A percentile compares a stretch with the other conserved stretches of the same genome.
phyloP scores from a whole-genome alignment of 2,888 invertebrate genomes.

The Cetonia aurata region DNA sequence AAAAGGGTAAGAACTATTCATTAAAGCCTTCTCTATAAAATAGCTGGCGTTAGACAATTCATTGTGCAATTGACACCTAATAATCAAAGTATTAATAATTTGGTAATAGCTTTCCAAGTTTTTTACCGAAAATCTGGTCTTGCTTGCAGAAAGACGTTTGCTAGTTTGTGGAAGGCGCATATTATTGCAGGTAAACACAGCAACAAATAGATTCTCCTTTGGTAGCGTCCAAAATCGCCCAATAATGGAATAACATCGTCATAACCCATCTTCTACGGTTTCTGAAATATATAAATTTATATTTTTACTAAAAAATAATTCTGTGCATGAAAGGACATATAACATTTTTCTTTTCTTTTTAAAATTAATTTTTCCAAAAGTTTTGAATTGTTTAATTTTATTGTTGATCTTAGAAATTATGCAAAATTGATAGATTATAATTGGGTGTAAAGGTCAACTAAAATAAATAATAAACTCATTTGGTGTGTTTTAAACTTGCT shows the following conservation, averaged over 20 bases:
- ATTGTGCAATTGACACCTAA: slow-evolving; percentile 73
- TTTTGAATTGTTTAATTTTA: too few relatives aligned
- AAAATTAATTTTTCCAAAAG: too few relatives aligned
- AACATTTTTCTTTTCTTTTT: too few relatives aligned
- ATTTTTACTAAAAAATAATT: neutral
- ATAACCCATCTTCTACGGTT: slow-evolving; percentile 72
- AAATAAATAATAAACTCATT: too few relatives aligned
- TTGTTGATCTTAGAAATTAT: too few relatives aligned
- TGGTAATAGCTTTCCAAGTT: slow-evolving; percentile 4
- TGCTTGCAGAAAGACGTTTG: slow-evolving; percentile 78
- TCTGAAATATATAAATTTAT: slow-evolving; percentile 10
- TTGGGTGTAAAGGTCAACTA: too few relatives aligned
- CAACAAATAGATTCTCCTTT: slow-evolving; percentile 76
- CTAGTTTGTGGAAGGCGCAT: slow-evolving; percentile 81
- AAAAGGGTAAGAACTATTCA: slow-evolving; percentile 70
- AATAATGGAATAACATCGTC: slow-evolving; percentile 77
- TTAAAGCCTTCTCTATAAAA: slow-evolving; percentile 64
- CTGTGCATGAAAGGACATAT: too few relatives aligned
- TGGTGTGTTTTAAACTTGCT: too few relatives aligned
- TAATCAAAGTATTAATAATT: slow-evolving; percentile 7
- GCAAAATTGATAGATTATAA: too few relatives aligned
- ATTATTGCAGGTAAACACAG: slow-evolving; percentile 79
- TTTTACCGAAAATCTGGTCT: slow-evolving; percentile 73
- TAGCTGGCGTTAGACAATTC: slow-evolving; percentile 70
- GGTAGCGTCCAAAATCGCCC: slow-evolving; percentile 80